Conservation (phyloP, 2,888 invertebrate species). For the Parapristionchus giblindavisi region DNA sequence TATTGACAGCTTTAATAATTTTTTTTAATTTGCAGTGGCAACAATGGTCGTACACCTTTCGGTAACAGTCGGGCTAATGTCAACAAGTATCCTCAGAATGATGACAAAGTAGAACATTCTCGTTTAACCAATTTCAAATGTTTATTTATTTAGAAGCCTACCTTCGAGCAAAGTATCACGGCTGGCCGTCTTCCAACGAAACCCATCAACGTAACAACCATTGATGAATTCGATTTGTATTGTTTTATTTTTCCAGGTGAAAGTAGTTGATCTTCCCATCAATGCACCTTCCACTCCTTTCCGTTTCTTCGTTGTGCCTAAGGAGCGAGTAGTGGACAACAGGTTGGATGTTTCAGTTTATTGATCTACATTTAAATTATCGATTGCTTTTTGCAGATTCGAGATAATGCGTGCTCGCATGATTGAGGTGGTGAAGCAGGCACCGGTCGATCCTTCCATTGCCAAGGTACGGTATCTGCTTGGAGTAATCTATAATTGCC, state of each 20-base stretch:
- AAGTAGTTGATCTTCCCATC: neutral
- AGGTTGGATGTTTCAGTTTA: neutral
- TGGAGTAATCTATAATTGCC: neutral
- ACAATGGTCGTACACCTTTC: conserved; percentile 6
- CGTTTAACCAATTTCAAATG: neutral
- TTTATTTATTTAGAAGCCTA: neutral
- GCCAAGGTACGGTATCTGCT: conserved; percentile 1
- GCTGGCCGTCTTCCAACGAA: neutral
- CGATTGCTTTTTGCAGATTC: neutral
- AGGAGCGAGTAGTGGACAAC: conserved; percentile 12
- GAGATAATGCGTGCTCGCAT: neutral
- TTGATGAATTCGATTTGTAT: neutral
- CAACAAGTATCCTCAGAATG: neutral
- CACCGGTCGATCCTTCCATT: neutral
- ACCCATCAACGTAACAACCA: neutral
- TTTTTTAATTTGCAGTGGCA: neutral
- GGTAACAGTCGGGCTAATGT: neutral
- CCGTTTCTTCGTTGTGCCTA: conserved; percentile 9
- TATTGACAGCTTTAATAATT: too few relatives aligned
- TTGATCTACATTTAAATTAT: neutral
- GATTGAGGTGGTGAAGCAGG: conserved; percentile 22
- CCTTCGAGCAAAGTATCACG: conserved; percentile 13
- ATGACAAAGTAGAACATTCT: neutral
- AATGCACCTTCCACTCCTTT: conserved; percentile 17
- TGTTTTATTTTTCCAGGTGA: neutral